Evolutionary conservation across 2,888 invertebrate species (phyloP), one percentile per base, ranked within the genome.

Genomic region (Drosophila neonasuta): DNA sequence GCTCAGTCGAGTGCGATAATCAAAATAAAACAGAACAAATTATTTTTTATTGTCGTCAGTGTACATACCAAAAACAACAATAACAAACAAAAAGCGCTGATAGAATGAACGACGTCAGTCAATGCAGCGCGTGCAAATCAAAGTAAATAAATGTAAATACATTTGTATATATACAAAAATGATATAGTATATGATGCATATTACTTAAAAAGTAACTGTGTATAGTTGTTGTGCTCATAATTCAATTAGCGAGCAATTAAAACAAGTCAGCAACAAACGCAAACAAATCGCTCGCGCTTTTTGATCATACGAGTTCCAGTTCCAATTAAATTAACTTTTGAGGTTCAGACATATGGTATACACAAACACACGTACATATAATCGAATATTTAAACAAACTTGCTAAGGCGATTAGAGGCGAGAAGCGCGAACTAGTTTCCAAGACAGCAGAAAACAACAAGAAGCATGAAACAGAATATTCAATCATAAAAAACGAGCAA

Each of bases 401-500:
- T 20, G 63, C 32, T 59, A 41, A 17, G 30, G 58, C 32, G 52
- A 34, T 59, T 52, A 30, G 34, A 30, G 42, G 9, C 55, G 52
- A 45, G 49, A 45, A 39, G 39, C 36, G 58, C 71, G 71, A 76
- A 80, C 80, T 79, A 87, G 84, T 86, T 86, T 81, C 50, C 50
- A 50, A 51, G 11, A 62, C 42, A 54, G 20, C 49, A 66, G 10
- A 66, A 66, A 71, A 59, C 46, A 68, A 71, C 36, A 44, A 34
- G 29, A 61, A 34, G 36, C 59, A 58, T 44, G 42, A 54, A 41
- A 3, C 36, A 36, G 15, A 41, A 59, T 50, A 59, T 34, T 67
- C 45, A 74, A 63, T 74, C 48, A 68, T 48, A 51, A 48, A 48
- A 57, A 66, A 50, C 36, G 17, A 45, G 11, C 48, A 62, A 36